Percentiles rank a stretch among this genome's conserved stretches.
These are phyloP conservation scores for Acleris laterana DNA, from an alignment of 2,888 invertebrate species.

Conservation along the genomic window DNA sequence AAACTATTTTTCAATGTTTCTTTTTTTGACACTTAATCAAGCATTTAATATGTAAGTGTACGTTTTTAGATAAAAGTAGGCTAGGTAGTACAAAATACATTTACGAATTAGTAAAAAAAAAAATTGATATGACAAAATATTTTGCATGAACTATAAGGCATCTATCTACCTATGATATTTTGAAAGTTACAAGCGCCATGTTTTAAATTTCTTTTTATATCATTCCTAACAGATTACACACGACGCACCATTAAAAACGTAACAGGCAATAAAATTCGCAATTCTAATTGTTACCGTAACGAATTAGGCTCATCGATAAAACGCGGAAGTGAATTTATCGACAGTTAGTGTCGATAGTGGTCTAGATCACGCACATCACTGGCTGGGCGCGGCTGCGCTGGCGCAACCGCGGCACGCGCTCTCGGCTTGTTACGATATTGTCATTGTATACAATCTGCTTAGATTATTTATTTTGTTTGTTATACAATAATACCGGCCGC, in stretches of 20 bases:
- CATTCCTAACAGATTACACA: conserved; percentile 15
- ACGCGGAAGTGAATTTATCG: conserved; percentile 60
- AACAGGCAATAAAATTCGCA: conserved; percentile 31
- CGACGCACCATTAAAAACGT: conserved; percentile 17
- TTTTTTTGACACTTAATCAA: too few species aligned
- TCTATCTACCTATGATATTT: background rate
- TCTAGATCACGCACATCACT: conserved; percentile 68
- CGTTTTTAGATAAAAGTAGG: too few species aligned
- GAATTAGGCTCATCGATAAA: conserved; percentile 32
- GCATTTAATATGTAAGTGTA: too few species aligned
- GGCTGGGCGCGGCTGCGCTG: conserved; percentile 64
- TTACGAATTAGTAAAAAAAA: too few species aligned
- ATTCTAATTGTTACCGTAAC: conserved; percentile 31
- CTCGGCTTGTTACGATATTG: conserved; percentile 54
- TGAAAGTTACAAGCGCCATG: background rate
- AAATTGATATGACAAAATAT: too few species aligned
- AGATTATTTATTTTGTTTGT: conserved; percentile 39
- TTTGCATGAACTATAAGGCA: too few species aligned
- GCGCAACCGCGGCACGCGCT: conserved; percentile 75
- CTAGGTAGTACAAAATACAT: too few species aligned
- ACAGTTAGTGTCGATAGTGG: conserved; percentile 61
- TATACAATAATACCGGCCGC: conserved; percentile 36
- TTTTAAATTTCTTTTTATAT: conserved; percentile 11
- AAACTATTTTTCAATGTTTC: too few species aligned
- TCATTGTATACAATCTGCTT: conserved; percentile 47